Conservation (phyloP, 2,888 invertebrate species). For the Volucella inflata region DNA sequence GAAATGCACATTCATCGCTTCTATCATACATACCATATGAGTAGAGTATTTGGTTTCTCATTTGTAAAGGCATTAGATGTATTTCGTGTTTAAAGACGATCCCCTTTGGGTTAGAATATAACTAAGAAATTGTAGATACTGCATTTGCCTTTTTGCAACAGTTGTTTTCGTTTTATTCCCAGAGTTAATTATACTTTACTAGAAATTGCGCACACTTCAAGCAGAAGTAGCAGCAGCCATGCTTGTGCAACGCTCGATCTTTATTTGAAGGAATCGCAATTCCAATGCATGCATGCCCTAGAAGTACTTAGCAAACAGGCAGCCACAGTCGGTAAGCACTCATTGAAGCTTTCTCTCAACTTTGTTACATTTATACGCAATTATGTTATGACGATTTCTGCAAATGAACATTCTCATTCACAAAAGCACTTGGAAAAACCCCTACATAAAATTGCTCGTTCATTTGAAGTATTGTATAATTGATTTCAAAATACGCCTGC, state of each 20-base stretch:
- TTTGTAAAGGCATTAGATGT: conserved; percentile 34
- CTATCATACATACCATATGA: conserved; percentile 37
- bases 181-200: conserved; percentile 67
- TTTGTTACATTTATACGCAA: conserved; percentile 37
- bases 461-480: conserved; percentile 51
- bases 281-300: conserved; percentile 29
- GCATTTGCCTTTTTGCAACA: conserved; percentile 43
- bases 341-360: conserved; percentile 7
- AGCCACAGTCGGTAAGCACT: conserved; percentile 31
- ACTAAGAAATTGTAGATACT: conserved; percentile 4
- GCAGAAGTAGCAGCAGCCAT: neutral
- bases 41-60: too few relatives aligned
- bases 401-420: conserved; percentile 28
- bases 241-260: conserved; percentile 6
- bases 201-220: conserved; percentile 53
- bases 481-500: conserved; percentile 27
- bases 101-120: neutral
- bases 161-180: conserved; percentile 63
- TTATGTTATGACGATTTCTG: conserved; percentile 20
- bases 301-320: conserved; percentile 53
- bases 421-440: conserved; percentile 7
- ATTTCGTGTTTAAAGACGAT: conserved; percentile 27
- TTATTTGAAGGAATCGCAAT: conserved; percentile 18
- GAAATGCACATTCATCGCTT: conserved; percentile 14
- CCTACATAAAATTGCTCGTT: conserved; percentile 58